These are phyloP conservation scores for Ethmia dodecea DNA, from an alignment of 2,888 invertebrate species.

Conservation along the genomic window DNA sequence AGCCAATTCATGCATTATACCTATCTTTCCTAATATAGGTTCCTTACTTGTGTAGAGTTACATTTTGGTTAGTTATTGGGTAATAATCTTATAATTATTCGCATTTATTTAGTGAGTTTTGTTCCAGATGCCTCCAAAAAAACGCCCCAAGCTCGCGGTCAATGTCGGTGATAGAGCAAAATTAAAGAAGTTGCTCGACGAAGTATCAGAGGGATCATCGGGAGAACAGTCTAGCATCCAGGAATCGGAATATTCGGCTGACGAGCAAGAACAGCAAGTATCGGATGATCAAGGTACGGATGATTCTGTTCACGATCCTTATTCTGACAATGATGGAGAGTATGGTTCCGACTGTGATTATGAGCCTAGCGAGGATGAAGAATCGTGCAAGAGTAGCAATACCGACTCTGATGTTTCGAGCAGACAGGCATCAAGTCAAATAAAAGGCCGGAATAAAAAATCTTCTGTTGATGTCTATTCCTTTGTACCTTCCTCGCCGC, in stretches of 20 bases:
- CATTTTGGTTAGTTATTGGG: no score
- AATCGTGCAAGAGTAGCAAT: no score
- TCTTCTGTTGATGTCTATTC: no score
- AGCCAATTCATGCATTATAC: no score
- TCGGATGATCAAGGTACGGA: neutral
- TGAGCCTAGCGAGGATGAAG: neutral
- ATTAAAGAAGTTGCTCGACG: neutral
- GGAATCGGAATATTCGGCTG: slow-evolving; percentile 1
- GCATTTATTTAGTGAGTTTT: no score
- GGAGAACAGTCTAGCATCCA: neutral
- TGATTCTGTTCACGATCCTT: neutral
- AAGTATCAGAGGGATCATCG: neutral
- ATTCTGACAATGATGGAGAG: neutral
- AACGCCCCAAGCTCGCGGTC: neutral
- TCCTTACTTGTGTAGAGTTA: no score
- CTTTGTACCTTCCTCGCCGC: no score
- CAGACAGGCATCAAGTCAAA: no score
- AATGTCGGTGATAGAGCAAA: neutral
- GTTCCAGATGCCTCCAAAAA: neutral
- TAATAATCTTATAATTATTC: no score
- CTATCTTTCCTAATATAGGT: no score
- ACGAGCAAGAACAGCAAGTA: neutral
- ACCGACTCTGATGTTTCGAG: neutral
- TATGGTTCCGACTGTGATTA: slow-evolving; percentile 1
- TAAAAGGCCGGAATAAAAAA: no score